Percentiles rank a stretch among this genome's conserved stretches.
These are phyloP conservation scores for Riptortus pedestris DNA, from an alignment of 1,140 invertebrate genomes.

Conservation along the genomic window DNA sequence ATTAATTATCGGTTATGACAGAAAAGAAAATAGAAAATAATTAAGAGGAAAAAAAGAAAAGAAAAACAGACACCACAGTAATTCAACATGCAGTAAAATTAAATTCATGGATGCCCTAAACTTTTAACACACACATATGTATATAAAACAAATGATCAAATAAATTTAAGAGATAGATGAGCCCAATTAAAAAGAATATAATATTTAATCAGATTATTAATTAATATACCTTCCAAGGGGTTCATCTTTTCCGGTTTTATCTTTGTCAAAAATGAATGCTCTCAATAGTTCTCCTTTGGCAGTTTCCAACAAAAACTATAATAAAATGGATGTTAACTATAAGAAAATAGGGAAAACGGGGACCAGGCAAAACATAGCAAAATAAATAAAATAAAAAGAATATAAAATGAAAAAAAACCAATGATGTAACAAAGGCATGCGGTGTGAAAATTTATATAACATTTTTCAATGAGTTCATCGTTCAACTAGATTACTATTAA, in stretches of 20 bases:
- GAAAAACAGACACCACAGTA: not conserved
- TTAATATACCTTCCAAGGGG: conserved; percentile 62
- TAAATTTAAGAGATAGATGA: conserved; percentile 1
- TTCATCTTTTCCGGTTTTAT: conserved; percentile 64
- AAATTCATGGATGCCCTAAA: not conserved
- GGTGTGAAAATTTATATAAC: conserved; percentile 17
- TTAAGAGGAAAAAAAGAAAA: not conserved
- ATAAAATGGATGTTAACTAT: conserved; percentile 18
- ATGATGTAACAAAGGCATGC: not conserved
- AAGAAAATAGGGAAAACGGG: not conserved
- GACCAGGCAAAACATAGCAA: not conserved
- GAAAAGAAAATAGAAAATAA: not conserved
- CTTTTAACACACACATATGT: too few relatives aligned
- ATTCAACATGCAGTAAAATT: conserved; percentile 5
- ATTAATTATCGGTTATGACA: not conserved
- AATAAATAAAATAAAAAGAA: not conserved
- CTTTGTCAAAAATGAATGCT: conserved; percentile 63
- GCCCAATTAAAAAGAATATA: conserved; percentile 11
- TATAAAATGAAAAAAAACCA: not conserved
- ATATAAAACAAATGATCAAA: too few relatives aligned
- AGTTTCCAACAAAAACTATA: conserved; percentile 41
- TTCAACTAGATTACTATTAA: too few relatives aligned
- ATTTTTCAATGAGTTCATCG: too few relatives aligned
- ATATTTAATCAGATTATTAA: conserved; percentile 16
- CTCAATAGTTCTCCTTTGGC: conserved; percentile 32